phyloP scores from a whole-genome alignment of 2,888 invertebrate species.

The Chelonus formosanus region DNA sequence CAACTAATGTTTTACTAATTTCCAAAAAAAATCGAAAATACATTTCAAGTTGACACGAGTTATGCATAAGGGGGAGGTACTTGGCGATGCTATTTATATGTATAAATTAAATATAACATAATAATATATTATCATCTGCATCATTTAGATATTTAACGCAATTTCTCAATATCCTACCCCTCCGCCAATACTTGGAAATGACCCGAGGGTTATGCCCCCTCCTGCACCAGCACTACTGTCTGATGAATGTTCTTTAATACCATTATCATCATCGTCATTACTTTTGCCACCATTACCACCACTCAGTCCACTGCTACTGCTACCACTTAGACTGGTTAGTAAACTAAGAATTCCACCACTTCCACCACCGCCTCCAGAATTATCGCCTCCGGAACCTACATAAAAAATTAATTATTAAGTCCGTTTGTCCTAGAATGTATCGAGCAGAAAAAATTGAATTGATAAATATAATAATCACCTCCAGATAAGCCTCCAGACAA shows the following conservation, averaged over 20 bases:
- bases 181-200: constrained; percentile 51
- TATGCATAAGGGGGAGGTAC: too few relatives aligned
- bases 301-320: constrained; percentile 45
- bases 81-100: neutral
- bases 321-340: constrained; percentile 45
- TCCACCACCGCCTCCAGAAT: constrained; percentile 36
- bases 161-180: constrained; percentile 46
- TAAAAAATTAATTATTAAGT: constrained; percentile 47
- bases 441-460: neutral
- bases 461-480: constrained; percentile 52
- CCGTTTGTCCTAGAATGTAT: too few relatives aligned
- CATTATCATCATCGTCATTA: constrained; percentile 35
- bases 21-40: too few relatives aligned
- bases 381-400: constrained; percentile 63
- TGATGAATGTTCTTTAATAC: constrained; percentile 24
- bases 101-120: neutral
- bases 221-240: constrained; percentile 38
- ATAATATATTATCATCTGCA: too few relatives aligned
- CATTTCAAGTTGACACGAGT: too few relatives aligned
- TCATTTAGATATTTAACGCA: too few relatives aligned
- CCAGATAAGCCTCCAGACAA: constrained; percentile 70
- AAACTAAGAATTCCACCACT: constrained; percentile 40
- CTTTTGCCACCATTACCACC: constrained; percentile 37
- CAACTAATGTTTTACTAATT: too few relatives aligned
- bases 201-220: constrained; percentile 52